Evolutionary conservation across 2,797 vertebrate genomes (phyloP).

Genomic region (Brotula barbata): DNA sequence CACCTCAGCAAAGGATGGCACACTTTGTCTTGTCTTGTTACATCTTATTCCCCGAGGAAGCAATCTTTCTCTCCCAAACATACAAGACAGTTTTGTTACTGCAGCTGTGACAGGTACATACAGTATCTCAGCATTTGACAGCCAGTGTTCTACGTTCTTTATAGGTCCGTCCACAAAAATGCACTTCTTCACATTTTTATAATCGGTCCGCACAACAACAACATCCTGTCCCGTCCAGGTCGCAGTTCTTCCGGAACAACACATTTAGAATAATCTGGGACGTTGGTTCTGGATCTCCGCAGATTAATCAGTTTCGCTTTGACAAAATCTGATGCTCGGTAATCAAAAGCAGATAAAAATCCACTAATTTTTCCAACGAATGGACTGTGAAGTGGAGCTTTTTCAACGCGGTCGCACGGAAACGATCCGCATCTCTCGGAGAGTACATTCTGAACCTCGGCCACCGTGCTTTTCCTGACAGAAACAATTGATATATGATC

Average conservation of each 20-base stretch:
- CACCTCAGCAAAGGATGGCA: not conserved
- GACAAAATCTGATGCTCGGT: no score
- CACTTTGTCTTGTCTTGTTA: not conserved
- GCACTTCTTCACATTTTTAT: constrained; percentile 27
- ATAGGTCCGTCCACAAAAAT: constrained; percentile 18
- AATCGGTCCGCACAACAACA: constrained; percentile 46
- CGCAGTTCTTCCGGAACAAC: constrained; percentile 29
- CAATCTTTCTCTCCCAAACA: not conserved
- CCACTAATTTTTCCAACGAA: no score
- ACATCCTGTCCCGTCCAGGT: constrained; percentile 41
- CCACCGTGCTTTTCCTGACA: constrained; percentile 41
- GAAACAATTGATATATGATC: constrained; percentile 65
- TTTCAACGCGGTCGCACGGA: constrained; percentile 30
- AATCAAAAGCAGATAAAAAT: no score
- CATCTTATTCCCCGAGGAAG: not conserved
- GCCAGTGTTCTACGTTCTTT: not conserved
- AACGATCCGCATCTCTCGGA: constrained; percentile 49
- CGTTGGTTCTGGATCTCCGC: not conserved
- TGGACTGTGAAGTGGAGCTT: no score
- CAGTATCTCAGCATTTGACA: not conserved
- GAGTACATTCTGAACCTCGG: constrained; percentile 28
- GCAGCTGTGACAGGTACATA: no score
- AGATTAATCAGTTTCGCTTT: no score
- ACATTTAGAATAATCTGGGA: constrained; percentile 34
- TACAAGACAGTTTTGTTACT: not conserved